Evolutionary conservation across 2,113 vertebrate genomes (phyloP), one percentile per base, ranked within the genome.

Genomic region (Misgurnus mizolepis): DNA sequence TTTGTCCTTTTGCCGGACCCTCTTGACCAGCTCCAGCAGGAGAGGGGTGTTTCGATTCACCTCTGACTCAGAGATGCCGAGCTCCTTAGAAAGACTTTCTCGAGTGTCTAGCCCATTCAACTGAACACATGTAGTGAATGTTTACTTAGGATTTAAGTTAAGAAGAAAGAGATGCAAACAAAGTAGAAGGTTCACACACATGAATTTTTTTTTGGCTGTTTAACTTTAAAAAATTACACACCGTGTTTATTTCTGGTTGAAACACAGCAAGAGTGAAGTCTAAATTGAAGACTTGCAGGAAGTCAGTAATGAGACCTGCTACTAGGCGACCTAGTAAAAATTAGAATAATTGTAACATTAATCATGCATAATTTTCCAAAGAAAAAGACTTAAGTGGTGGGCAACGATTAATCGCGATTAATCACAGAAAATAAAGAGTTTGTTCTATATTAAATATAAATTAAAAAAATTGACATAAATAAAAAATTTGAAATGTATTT

Each of bases 221-320:
- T 17, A 55, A 55, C 4, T 6, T 15, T 17, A 6, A 15, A 4
- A 56, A 77, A 47, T n/a, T 69, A 76, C 94, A 92, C 93, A 98
- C 96, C 60, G 92, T 92, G 92, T 94, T 96, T 62, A 95, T 94
- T 91, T 99, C 98, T 2, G 98, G 96, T 67, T 96, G 96, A 85
- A 99, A 98, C 61, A 99, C 98, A 0, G 97, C 94, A 62, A 97
- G 87, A 0, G 95, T 99, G 88, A 98, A 98, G 90, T 99, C 96
- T 79, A 99, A 93, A 80, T 96, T 93, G 83, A 97, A 99, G 84
- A 97, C 95, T 8, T 94, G 96, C 55, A 99, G 94, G 86, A 98
- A 98, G 88, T 99, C 98, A 27, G 94, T 86, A 39, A 99, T 92
- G 15, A 99, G 95, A 89, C 94, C 91, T 34, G 94, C 94, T 47